Conservation (phyloP, 92 coral and sea anemone genomes). For the Zoanthus solanderi region DNA sequence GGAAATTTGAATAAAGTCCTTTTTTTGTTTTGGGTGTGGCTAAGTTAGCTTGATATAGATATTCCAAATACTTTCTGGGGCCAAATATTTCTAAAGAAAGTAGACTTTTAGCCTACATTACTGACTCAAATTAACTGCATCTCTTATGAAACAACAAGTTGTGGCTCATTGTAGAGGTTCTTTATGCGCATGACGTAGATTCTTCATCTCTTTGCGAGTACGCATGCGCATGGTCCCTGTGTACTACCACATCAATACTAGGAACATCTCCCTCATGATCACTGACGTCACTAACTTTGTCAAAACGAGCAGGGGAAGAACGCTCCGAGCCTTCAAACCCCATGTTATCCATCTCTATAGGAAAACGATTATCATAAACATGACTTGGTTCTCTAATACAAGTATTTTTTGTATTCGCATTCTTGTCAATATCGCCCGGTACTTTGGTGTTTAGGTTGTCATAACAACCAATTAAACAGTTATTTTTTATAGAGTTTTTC, state of each 20-base stretch:
- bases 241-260: constrained; percentile 11
- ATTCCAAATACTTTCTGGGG: neutral
- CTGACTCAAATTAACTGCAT: neutral
- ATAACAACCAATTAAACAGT: constrained; percentile 2
- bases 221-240: neutral
- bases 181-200: constrained; percentile 24
- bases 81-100: too few species aligned
- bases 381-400: constrained; percentile 6
- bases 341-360: constrained; percentile 38
- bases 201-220: constrained; percentile 32
- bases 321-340: constrained; percentile 46
- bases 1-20: neutral
- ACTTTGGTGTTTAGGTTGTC: constrained; percentile 26
- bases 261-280: constrained; percentile 32
- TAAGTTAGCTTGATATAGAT: neutral
- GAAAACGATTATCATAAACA: constrained; percentile 37
- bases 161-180: too few species aligned
- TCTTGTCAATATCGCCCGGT: neutral
- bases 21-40: neutral
- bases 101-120: too few species aligned
- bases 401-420: neutral
- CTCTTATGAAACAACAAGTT: neutral
- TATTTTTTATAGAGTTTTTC: neutral
- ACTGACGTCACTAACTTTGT: constrained; percentile 43
- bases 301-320: constrained; percentile 41